These are phyloP conservation scores for Silurus lanzhouensis DNA, from an alignment of 2,797 vertebrate species.

Conservation along the genomic window DNA sequence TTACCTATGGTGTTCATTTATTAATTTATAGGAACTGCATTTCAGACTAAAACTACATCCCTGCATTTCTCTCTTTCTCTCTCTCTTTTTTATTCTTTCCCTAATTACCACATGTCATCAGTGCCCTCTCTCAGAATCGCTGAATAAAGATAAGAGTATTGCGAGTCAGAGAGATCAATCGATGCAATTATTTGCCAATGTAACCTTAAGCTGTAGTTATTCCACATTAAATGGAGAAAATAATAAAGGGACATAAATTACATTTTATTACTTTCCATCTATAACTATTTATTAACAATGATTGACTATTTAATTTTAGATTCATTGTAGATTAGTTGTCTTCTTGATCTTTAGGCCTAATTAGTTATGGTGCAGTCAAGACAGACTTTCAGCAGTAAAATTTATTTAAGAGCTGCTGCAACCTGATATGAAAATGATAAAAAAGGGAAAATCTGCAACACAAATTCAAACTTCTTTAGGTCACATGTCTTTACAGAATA, in stretches of 20 bases:
- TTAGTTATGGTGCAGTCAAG: neutral
- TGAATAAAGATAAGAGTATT: slow-evolving; percentile 30
- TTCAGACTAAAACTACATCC: neutral
- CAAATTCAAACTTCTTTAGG: no score
- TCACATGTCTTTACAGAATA: no score
- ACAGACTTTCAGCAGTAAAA: neutral
- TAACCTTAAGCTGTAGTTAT: slow-evolving; percentile 62
- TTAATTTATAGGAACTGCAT: slow-evolving; percentile 1
- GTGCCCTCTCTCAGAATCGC: slow-evolving; percentile 58
- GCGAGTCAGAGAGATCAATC: slow-evolving; percentile 16
- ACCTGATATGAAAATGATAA: no score
- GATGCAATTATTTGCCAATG: slow-evolving; percentile 56
- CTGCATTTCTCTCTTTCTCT: neutral
- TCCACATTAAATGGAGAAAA: neutral
- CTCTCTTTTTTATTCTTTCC: slow-evolving; percentile 36
- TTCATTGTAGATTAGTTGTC: neutral
- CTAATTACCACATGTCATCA: neutral
- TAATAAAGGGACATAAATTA: neutral
- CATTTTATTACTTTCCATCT: neutral
- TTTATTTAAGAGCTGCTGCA: no score
- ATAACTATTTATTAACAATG: neutral
- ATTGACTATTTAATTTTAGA: neutral
- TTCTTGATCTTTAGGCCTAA: neutral
- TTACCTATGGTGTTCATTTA: slow-evolving; percentile 14
- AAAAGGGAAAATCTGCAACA: no score